A percentile compares a stretch with the other conserved stretches of the same genome.
Conservation (phyloP, 2,113 vertebrate species). For the Pteropus alecto region DNA sequence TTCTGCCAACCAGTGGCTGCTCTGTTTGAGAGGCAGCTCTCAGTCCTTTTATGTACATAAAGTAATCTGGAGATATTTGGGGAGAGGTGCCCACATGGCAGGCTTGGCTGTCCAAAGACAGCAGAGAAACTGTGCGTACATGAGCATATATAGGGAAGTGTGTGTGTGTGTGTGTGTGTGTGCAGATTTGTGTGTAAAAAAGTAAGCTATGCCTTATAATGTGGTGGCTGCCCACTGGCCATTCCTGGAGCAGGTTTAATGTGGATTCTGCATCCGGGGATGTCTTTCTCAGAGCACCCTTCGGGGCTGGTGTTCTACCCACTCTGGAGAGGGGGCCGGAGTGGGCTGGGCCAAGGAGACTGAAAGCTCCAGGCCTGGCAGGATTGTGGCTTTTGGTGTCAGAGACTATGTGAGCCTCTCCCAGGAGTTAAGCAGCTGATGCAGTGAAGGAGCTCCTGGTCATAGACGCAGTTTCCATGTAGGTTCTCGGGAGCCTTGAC, state of each 20-base stretch:
- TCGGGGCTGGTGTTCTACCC: not conserved
- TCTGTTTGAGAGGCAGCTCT: not conserved
- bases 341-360: not conserved
- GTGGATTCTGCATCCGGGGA: not conserved
- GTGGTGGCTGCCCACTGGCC: not conserved
- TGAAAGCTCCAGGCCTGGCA: not conserved
- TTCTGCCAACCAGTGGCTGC: not conserved
- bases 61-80: not conserved
- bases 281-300: not conserved
- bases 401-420: not conserved
- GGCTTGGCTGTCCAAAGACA: not conserved
- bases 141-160: accelerated
- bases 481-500: not conserved
- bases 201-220: not conserved
- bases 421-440: not conserved
- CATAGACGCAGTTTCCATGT: accelerated
- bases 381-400: not conserved
- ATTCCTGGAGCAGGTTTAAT: not conserved
- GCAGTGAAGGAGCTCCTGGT: not conserved
- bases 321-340: not conserved
- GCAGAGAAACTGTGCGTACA: not conserved
- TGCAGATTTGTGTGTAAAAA: not conserved
- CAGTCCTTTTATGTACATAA: accelerated
- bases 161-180: not conserved
- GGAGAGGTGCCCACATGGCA: accelerated